phyloP scores from a whole-genome alignment of 1,140 invertebrate genomes.

The Aphis craccivora region DNA sequence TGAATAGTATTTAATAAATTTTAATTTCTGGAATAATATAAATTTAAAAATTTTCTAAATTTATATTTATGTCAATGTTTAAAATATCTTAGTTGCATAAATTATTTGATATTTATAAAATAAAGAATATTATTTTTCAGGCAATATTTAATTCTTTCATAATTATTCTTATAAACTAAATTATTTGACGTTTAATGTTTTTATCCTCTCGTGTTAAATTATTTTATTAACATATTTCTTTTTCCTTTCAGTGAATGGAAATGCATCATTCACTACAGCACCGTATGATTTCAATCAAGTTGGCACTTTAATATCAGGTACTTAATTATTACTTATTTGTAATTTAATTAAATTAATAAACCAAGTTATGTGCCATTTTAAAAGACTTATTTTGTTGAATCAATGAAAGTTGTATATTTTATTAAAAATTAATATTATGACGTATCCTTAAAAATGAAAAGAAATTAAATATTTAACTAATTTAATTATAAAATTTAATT shows the following conservation, averaged over 20 bases:
- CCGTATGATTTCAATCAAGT: slow-evolving; percentile 56
- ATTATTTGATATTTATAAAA: slow-evolving; percentile 50
- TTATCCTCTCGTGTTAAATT: not conserved
- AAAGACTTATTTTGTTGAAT: not conserved
- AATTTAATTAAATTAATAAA: not conserved
- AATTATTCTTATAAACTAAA: not conserved
- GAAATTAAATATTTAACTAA: no score
- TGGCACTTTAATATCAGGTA: slow-evolving; percentile 51
- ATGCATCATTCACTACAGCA: slow-evolving; percentile 43
- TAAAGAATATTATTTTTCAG: not conserved
- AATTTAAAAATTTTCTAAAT: not conserved
- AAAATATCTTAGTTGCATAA: slow-evolving; percentile 34
- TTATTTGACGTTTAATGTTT: not conserved
- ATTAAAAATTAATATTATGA: not conserved
- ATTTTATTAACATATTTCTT: slow-evolving; percentile 41
- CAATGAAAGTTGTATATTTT: not conserved
- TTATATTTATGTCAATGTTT: not conserved
- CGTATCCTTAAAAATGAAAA: not conserved
- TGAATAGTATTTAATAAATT: not conserved
- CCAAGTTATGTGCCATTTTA: not conserved
- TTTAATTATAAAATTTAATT: no score
- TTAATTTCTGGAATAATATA: not conserved
- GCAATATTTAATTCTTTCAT: slow-evolving; percentile 1
- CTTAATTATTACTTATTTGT: not conserved
- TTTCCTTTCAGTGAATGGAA: slow-evolving; percentile 55